These are phyloP conservation scores for Argyra leucocephala DNA, from an alignment of 2,888 invertebrate genomes.

Conservation along the genomic window DNA sequence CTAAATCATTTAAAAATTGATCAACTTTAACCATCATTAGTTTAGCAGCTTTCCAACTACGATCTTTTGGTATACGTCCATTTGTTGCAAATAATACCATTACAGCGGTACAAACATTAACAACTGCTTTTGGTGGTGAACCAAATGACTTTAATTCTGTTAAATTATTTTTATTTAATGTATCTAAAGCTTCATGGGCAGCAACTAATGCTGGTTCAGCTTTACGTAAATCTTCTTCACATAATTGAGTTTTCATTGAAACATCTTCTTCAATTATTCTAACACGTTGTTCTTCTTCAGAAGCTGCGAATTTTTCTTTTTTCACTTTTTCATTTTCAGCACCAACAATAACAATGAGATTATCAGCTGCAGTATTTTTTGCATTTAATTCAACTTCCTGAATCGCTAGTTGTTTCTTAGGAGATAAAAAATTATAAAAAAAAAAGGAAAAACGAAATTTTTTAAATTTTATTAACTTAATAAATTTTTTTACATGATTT, in stretches of 20 bases:
- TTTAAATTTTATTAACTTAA: neutral
- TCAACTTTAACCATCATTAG: constrained; percentile 84
- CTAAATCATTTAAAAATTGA: constrained; percentile 71
- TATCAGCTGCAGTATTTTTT: constrained; percentile 86
- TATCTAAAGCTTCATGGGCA: constrained; percentile 68
- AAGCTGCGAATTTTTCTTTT: constrained; percentile 70
- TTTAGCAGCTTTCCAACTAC: constrained; percentile 90
- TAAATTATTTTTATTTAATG: constrained; percentile 88
- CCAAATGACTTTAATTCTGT: constrained; percentile 93
- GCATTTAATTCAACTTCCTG: constrained; percentile 78
- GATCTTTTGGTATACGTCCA: constrained; percentile 82
- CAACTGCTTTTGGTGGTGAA: constrained; percentile 83
- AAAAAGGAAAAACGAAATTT: neutral
- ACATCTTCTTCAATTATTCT: constrained; percentile 84
- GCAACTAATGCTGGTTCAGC: constrained; percentile 87
- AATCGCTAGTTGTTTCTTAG: constrained; percentile 46
- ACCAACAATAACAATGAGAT: constrained; percentile 76
- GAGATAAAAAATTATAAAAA: neutral
- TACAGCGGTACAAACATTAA: constrained; percentile 79
- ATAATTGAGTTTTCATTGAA: constrained; percentile 72
- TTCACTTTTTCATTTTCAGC: constrained; percentile 87
- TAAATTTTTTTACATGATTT: neutral
- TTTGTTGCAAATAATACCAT: constrained; percentile 72
- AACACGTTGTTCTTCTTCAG: constrained; percentile 84
- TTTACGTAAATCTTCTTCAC: constrained; percentile 80